Base-by-base conservation (phyloP, 2,888 invertebrate genomes). In the Phalera bucephala region DNA sequence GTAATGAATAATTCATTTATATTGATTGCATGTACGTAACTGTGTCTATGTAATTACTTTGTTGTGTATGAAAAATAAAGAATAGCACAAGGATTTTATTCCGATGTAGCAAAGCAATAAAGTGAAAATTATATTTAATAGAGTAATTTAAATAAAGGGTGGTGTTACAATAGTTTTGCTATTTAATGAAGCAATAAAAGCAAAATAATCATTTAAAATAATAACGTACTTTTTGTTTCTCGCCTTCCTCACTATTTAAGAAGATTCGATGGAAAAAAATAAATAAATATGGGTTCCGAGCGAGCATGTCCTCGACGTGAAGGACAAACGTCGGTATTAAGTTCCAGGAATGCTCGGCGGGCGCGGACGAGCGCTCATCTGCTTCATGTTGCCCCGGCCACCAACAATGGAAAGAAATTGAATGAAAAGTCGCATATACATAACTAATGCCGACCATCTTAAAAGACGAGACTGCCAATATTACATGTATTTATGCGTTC, bases 391-490 rank as follows among this genome's bases (percentile, higher is more conserved):
- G 13, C 27, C 4, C 3, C 7, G 37, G 30, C 55, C 47, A 50
- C 45, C 48, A 43, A 65, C 62, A 66, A 64, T 65, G 53, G 58
- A 62, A 62, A 58, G 52, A 60, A 64, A 68, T 65, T 64, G 52
- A 70, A 71, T 64, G 61, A 64, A 53, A 61, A 59, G 63, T 59
- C 46, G 33, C 44, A 52, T 52, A 17, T 17, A 10, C 17, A 17
- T 28, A 28, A 9, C 28, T 23, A 21, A 29, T 19, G 17, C 10
- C 2, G 11, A 4, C 11, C 2, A 19, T 19, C 10, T 7, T 12
- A n/a, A 12, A 14, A 13, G 14, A 37, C 27, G 23, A 32, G 30
- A 27, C 31, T 26, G 45, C 44, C 36, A 31, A 50, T 51, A 45
- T 44, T 31, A 17, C 25, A 51, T 52, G 38, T 43, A 54, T 56